phyloP scores from a whole-genome alignment of 30 jellyfish, hydroid and myxozoan species.

The Catostylus mosaicus region DNA sequence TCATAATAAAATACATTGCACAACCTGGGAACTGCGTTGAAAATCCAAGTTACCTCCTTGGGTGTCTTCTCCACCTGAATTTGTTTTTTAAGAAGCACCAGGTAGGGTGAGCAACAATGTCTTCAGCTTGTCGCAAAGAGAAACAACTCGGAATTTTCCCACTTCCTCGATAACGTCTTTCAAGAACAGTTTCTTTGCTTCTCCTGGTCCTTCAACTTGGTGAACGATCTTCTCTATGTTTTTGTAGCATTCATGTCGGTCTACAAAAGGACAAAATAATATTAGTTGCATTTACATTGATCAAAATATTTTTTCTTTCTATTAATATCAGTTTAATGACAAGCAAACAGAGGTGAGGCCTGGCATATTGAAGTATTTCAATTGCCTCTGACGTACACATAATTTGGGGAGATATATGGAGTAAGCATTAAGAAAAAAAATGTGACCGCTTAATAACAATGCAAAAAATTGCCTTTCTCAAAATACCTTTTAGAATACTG shows the following conservation, averaged over 20 bases:
- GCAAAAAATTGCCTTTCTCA: too few species aligned
- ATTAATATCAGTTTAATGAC: too few species aligned
- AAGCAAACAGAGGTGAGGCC: too few species aligned
- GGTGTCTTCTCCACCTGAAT: background rate
- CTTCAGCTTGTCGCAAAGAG: constrained; percentile 42
- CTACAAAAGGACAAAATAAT: background rate
- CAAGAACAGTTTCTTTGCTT: constrained; percentile 58
- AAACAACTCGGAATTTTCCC: constrained; percentile 32
- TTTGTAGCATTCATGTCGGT: constrained; percentile 43
- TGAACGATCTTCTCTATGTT: constrained; percentile 22
- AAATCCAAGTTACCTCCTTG: background rate
- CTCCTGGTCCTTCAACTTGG: constrained; percentile 69
- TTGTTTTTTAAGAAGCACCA: background rate
- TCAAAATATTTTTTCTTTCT: too few species aligned
- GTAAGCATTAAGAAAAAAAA: too few species aligned
- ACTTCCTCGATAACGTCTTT: constrained; percentile 69
- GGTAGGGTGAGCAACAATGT: constrained; percentile 4
- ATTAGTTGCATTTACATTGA: too few species aligned
- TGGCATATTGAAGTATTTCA: too few species aligned
- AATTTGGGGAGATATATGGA: too few species aligned
- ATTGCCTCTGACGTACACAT: too few species aligned
- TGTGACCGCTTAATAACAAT: too few species aligned
- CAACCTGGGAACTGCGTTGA: background rate
- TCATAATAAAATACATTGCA: background rate
- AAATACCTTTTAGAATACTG: too few species aligned